A percentile compares a stretch with the other conserved stretches of the same genome.
Evolutionary conservation across 2,888 invertebrate genomes (phyloP).

Genomic region (Heteromyza rotundicornis): DNA sequence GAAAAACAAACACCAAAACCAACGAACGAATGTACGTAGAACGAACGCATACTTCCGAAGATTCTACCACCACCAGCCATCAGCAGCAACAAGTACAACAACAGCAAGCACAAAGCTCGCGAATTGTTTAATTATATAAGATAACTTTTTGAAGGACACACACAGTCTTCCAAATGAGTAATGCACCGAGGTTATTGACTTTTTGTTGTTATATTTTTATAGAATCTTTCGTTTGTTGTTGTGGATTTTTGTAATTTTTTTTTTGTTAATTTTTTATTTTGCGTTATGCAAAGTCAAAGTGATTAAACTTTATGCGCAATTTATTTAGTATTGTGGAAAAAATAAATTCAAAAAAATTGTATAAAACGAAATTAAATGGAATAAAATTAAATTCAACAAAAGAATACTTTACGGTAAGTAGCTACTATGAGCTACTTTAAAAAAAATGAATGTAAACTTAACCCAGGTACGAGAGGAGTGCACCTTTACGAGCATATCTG

Average conservation of each 20-base stretch:
- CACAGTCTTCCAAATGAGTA: slow-evolving; percentile 59
- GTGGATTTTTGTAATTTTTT: slow-evolving; percentile 36
- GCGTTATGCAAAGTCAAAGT: slow-evolving; percentile 46
- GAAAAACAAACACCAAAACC: not conserved
- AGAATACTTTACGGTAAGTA: too few relatives aligned
- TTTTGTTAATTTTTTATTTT: slow-evolving; percentile 8
- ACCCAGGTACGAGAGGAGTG: too few relatives aligned
- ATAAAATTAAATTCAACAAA: not conserved
- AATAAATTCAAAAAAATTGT: not conserved
- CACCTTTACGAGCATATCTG: too few relatives aligned
- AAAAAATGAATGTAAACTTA: too few relatives aligned
- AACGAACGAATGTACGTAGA: not conserved
- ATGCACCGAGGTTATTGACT: slow-evolving; percentile 58
- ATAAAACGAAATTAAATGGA: not conserved
- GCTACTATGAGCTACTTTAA: too few relatives aligned
- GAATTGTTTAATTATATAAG: slow-evolving; percentile 41
- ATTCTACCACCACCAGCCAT: slow-evolving; percentile 22
- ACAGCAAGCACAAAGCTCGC: not conserved
- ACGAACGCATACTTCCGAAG: not conserved
- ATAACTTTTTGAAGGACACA: slow-evolving; percentile 59
- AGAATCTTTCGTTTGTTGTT: slow-evolving; percentile 18
- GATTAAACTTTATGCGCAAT: slow-evolving; percentile 61
- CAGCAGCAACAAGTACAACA: slow-evolving; percentile 25
- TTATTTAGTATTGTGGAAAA: slow-evolving; percentile 50
- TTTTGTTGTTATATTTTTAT: slow-evolving; percentile 23